Evolutionary conservation across 2,113 vertebrate species (phyloP).

Genomic region (Nothoprocta pentlandii): DNA sequence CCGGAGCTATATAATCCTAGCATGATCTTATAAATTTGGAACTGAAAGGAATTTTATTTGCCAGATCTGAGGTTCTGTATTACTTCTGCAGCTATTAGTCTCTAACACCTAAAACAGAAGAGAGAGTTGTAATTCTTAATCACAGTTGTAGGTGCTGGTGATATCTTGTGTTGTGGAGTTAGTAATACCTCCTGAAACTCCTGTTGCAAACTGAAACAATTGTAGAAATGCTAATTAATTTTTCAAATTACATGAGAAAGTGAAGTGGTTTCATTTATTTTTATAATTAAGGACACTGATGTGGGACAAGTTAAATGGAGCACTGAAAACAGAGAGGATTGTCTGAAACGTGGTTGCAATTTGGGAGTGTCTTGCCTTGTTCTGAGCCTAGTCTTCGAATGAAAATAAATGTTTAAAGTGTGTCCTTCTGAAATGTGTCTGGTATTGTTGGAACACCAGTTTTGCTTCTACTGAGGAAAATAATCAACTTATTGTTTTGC

Average conservation of each 20-base stretch:
- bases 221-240: background rate
- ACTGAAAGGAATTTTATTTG: background rate
- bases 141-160: background rate
- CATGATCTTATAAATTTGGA: background rate
- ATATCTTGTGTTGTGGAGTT: background rate
- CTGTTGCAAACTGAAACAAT: background rate
- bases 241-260: rapidly evolving
- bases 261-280: background rate
- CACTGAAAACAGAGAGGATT: background rate
- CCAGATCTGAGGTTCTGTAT: background rate
- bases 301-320: background rate
- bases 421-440: background rate
- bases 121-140: background rate
- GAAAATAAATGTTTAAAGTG: background rate
- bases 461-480: background rate
- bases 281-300: background rate
- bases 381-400: background rate
- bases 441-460: background rate
- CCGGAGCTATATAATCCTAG: background rate
- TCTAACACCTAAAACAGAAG: background rate
- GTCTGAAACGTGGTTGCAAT: background rate
- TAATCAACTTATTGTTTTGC: background rate
- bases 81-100: background rate
- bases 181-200: background rate
- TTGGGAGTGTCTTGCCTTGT: background rate